Base-by-base conservation (phyloP, 2,888 invertebrate genomes). In the Corbicula japonica region DNA sequence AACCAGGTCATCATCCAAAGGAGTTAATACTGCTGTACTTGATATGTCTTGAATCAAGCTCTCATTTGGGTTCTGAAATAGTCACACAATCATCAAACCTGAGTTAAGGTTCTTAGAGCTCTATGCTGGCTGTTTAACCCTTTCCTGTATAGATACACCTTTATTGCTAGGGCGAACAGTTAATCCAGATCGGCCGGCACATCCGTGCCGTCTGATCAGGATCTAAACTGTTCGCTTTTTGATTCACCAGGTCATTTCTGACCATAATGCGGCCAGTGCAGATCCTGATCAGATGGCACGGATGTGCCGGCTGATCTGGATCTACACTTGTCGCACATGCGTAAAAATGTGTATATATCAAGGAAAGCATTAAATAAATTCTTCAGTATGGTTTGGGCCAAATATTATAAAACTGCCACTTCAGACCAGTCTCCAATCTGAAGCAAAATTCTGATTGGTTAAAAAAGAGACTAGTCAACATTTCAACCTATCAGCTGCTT, bases 21-120 rank as follows among this genome's bases (percentile, higher is more conserved):
- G 89, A 1, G 90, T 90, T 6, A 91, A 87, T 6, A 91, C 87
- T 1, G 91, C 90, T 28, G 89, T 91, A 89, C 90, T 91, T 26
- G 90, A 91, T 2, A 91, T 87, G 82, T 91, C 91, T 69, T 91
- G 89, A 0, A 86, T 90, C n/a, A 91, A 79, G 44, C 71, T 74
- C 41, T 84, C 82, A 70, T 86, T 87, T 5, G 87, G 88, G 60
- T 86, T 87, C 88, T 88, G 73, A n/a, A 76, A 28, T 34, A 23
- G 10, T 28, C 6, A 52, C 23, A 58, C 34, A 35, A 38, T 41
- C 34, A 35, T 8, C 62, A 58, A 3, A 10, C 34, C 23, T 26
- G 12, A 28, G 18, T 23, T 30, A 72, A 18, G n/a, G 30, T 18
- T 30, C n/a, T 18, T 12, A 38, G 26, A 61, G 10, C 23, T 15